These are phyloP conservation scores for Natator depressus DNA, from an alignment of 2,113 vertebrate species.

Conservation along the genomic window DNA sequence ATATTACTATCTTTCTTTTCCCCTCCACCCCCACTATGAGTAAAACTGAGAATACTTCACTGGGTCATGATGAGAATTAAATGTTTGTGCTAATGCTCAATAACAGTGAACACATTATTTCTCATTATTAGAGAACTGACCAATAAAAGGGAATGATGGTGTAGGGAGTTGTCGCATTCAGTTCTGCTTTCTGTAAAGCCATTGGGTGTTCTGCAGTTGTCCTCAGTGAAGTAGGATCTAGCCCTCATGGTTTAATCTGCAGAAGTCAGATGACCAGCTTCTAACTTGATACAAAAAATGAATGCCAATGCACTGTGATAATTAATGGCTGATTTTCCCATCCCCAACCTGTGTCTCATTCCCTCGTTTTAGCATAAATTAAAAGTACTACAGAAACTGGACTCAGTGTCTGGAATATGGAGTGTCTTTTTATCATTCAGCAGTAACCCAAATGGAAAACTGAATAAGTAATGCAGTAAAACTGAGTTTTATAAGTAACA, in stretches of 20 bases:
- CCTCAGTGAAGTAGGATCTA: background rate
- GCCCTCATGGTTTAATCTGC: background rate
- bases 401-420: background rate
- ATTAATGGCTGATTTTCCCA: background rate
- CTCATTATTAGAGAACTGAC: background rate
- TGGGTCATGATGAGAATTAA: background rate
- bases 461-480: background rate
- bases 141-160: background rate
- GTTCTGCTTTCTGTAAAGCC: background rate
- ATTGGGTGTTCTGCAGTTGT: background rate
- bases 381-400: background rate
- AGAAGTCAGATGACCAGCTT: background rate
- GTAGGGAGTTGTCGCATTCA: background rate
- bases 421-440: background rate
- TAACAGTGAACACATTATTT: background rate
- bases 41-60: background rate
- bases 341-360: background rate
- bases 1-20: background rate
- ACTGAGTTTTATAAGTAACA: background rate
- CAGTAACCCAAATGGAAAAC: slow-evolving; percentile 13
- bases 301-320: background rate
- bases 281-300: accelerated
- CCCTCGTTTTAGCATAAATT: background rate
- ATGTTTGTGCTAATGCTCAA: background rate
- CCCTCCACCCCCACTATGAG: background rate